A percentile compares a stretch with the other conserved stretches of the same genome.
Conservation (phyloP, 53 echinoderm and acorn worm species). For the Astropecten irregularis region DNA sequence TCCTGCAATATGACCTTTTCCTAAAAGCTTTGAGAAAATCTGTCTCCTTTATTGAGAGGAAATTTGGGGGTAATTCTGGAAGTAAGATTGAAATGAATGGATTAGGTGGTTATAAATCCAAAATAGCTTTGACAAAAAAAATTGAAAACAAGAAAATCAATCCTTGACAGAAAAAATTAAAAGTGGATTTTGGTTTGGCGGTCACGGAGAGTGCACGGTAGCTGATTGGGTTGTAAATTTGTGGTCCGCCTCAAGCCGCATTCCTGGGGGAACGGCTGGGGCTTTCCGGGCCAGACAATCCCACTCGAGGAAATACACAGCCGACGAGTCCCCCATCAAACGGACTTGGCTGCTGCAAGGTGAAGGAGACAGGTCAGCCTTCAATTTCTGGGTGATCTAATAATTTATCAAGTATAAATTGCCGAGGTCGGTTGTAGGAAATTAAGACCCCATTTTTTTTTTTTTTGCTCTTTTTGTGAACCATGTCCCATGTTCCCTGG, state of each 20-base stretch:
- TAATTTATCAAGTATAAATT: slow-evolving; percentile 24
- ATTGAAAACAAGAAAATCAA: too few species aligned
- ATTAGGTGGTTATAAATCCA: too few species aligned
- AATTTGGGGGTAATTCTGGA: too few species aligned
- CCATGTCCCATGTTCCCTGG: slow-evolving; percentile 9
- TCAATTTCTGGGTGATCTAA: slow-evolving; percentile 41
- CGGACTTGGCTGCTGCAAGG: neutral
- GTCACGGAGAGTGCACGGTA: too few species aligned
- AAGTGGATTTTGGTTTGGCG: too few species aligned
- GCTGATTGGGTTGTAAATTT: neutral
- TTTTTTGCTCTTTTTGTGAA: neutral
- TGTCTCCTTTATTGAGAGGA: too few species aligned
- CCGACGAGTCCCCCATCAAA: too few species aligned
- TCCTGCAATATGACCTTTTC: too few species aligned
- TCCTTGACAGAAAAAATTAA: too few species aligned
- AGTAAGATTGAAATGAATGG: too few species aligned
- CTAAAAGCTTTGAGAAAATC: too few species aligned
- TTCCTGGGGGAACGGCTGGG: slow-evolving; percentile 4
- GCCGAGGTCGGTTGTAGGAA: slow-evolving; percentile 18
- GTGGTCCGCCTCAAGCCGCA: slow-evolving; percentile 4
- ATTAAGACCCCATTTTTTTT: slow-evolving; percentile 35
- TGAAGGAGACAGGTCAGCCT: slow-evolving; percentile 30
- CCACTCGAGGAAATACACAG: slow-evolving; percentile 33
- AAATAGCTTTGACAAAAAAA: too few species aligned
- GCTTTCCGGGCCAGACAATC: slow-evolving; percentile 44